A percentile compares a stretch with the other conserved stretches of the same genome.
These are phyloP conservation scores for Rhinogobio ventralis DNA, from an alignment of 2,797 vertebrate species.

Conservation along the genomic window DNA sequence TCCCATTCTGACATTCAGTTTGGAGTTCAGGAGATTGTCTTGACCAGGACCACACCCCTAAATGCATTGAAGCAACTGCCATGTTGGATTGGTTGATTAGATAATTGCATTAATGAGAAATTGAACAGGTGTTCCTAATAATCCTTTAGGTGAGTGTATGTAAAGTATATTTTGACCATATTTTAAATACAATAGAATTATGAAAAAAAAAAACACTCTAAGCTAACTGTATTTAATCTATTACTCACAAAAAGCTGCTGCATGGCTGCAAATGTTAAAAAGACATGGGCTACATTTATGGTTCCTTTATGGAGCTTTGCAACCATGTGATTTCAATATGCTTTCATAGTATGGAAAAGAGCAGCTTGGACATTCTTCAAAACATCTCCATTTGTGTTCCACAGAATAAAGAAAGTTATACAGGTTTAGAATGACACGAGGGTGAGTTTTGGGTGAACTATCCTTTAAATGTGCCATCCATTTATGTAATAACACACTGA, in stretches of 20 bases:
- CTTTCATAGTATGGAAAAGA: neutral
- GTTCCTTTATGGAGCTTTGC: neutral
- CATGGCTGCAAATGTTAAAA: neutral
- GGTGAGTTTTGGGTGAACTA: neutral
- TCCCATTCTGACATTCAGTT: too few relatives aligned
- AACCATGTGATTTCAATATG: neutral
- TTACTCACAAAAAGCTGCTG: neutral
- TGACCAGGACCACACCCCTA: too few relatives aligned
- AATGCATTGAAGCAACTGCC: too few relatives aligned
- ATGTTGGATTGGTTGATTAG: too few relatives aligned
- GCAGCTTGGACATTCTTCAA: neutral
- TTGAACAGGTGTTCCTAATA: too few relatives aligned
- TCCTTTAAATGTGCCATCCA: neutral
- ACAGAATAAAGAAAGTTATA: neutral
- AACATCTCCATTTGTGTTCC: neutral
- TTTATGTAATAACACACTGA: slow-evolving; percentile 9
- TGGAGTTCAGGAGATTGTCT: too few relatives aligned
- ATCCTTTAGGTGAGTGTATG: too few relatives aligned
- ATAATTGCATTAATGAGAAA: too few relatives aligned
- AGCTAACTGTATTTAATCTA: neutral
- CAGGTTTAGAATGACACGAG: neutral
- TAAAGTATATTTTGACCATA: neutral
- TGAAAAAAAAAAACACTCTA: neutral
- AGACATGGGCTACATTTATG: neutral
- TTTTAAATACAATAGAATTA: neutral